Evolutionary conservation across 2,888 invertebrate genomes (phyloP).

Genomic region (Trissolcus japonicus): DNA sequence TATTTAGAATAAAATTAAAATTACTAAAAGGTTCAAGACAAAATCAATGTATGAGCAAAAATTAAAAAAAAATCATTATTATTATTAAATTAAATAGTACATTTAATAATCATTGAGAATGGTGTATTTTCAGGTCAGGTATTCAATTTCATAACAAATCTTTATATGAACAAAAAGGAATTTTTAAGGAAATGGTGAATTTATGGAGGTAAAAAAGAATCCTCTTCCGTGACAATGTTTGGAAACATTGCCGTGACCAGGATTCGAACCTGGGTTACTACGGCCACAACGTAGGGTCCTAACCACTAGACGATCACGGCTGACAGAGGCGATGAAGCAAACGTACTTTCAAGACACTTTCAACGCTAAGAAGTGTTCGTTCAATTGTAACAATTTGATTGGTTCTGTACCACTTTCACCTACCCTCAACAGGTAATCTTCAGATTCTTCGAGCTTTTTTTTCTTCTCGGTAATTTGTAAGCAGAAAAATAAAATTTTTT

Average conservation of each 20-base stretch:
- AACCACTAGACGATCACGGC: conserved; percentile 75
- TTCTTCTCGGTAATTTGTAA: not conserved
- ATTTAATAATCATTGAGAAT: not conserved
- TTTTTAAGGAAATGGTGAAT: not conserved
- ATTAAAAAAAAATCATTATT: too few species aligned
- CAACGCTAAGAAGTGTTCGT: too few species aligned
- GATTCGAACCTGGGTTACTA: conserved; percentile 77
- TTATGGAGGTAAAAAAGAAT: conserved; percentile 17
- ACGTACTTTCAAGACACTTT: too few species aligned
- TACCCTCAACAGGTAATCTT: too few species aligned
- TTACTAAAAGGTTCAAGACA: too few species aligned
- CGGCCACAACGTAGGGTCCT: conserved; percentile 77
- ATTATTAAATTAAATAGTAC: too few species aligned
- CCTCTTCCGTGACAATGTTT: conserved; percentile 46
- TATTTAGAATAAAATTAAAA: too few species aligned
- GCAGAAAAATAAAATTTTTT: too few species aligned
- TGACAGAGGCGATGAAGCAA: conserved; percentile 61
- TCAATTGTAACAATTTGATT: too few species aligned
- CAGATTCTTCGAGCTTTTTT: not conserved
- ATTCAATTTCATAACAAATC: not conserved
- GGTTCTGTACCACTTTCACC: too few species aligned
- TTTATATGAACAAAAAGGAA: not conserved
- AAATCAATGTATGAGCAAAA: too few species aligned
- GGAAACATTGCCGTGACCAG: conserved; percentile 74
- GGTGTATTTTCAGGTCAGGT: not conserved